Evolutionary conservation across 2,797 vertebrate species (phyloP).

Genomic region (Tragopan temminckii): DNA sequence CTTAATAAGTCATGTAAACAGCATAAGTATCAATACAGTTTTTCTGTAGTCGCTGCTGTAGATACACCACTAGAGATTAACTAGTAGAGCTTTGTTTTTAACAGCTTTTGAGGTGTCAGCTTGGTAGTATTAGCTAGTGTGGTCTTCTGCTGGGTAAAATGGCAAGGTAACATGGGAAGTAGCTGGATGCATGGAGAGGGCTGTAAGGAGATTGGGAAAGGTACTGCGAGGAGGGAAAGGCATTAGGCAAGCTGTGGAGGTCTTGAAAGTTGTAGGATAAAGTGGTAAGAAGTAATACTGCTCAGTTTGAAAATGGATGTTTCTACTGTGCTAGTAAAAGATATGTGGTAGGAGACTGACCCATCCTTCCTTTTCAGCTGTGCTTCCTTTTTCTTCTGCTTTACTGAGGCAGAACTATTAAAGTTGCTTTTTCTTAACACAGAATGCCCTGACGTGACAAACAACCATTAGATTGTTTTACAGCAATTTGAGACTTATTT

Average conservation of each 20-base stretch:
- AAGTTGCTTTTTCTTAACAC: background rate
- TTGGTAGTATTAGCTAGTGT: background rate
- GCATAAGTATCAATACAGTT: background rate
- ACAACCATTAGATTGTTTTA: background rate
- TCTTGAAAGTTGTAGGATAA: background rate
- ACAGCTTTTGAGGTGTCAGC: background rate
- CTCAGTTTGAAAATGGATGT: constrained; percentile 8
- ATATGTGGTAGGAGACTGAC: background rate
- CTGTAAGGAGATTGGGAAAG: background rate
- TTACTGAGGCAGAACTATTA: background rate
- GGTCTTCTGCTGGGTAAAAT: background rate
- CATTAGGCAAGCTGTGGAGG: background rate
- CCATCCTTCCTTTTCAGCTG: constrained; percentile 15
- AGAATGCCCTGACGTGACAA: background rate
- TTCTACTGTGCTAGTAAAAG: background rate
- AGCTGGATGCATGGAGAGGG: background rate
- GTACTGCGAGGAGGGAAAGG: background rate
- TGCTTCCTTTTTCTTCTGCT: background rate
- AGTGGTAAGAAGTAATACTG: background rate
- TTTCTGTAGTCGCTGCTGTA: background rate
- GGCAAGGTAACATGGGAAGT: background rate
- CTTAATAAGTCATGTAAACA: background rate
- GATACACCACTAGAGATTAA: background rate
- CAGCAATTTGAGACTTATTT: background rate
- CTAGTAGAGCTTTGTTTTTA: background rate